Base-by-base conservation (phyloP, 2,888 invertebrate genomes). In the Lithophane ornitopus region DNA sequence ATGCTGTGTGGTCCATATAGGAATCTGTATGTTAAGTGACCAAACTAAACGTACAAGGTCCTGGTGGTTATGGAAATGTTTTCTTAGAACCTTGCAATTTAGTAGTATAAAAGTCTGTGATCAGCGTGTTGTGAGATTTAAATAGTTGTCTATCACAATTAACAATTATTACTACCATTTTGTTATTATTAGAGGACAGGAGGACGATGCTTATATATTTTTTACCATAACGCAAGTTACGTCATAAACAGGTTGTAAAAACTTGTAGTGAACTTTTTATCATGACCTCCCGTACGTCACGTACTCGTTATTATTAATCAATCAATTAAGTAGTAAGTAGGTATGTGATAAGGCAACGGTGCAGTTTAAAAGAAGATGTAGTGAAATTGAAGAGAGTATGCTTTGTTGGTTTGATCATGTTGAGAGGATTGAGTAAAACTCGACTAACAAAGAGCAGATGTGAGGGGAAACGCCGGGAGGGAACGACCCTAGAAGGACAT, bases 11-110 rank as follows among this genome's bases (percentile, higher is more conserved):
- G 68, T 71, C 71, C 58, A 71, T 56, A 34, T 34, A 59, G 39
- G 67, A 74, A 66, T 74, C 78, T 76, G 70, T 76, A 77, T 76
- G 76, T 70, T 54, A 69, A 76, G 77, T 76, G 52, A 70, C 22
- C 52, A 34, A 61, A 26, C 16, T 52, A 26, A 76, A 44, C 11
- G 44, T 46, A 58, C 46, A 16, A 39, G 70, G 34, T 70, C 52
- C 61, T 77, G 44, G 26, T 63, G n/a, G 49, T 26, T 34, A 28
- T 63, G 56, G n/a, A n/a, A 49, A 49, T 71, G 28, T 19, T 70
- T 71, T 78, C 72, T 78, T 16, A 59, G n/a, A n/a, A 63, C 0
- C 39, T 41, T 49, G 54, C 12, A 39, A 28, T 76, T 41, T 54
- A 44, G 74, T 44, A 46, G n/a, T 49, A 0, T 8, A 19, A 16